phyloP scores from a whole-genome alignment of 1,140 invertebrate genomes.

The Apis cerana region DNA sequence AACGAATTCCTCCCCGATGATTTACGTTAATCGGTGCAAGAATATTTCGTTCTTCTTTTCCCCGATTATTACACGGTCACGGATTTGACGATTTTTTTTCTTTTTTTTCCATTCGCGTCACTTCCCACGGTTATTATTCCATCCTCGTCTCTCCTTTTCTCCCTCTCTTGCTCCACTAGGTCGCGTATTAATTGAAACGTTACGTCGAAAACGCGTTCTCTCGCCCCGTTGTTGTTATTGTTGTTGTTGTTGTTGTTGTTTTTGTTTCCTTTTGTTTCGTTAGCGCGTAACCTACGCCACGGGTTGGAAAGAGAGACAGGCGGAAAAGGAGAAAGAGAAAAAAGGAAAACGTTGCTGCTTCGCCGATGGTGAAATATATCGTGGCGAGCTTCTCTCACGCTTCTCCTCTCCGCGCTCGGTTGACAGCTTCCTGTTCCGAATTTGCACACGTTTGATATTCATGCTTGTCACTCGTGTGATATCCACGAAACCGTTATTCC shows the following conservation, averaged over 20 bases:
- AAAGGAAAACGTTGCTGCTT: slow-evolving; percentile 14
- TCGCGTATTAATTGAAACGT: slow-evolving; percentile 12
- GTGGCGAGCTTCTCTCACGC: not conserved
- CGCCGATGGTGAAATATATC: slow-evolving; percentile 20
- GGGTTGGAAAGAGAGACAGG: no score
- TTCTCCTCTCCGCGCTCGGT: slow-evolving; percentile 1
- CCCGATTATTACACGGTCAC: slow-evolving; percentile 1
- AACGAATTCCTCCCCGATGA: not conserved
- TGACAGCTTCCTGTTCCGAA: slow-evolving; percentile 32
- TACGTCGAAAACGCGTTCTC: not conserved
- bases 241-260: not conserved
- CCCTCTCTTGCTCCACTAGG: no score
- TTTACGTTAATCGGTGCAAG: not conserved
- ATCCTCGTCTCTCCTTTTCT: not conserved
- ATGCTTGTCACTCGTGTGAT: slow-evolving; percentile 21
- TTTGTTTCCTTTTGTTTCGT: not conserved
- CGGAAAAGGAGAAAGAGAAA: not conserved
- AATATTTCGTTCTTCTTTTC: not conserved
- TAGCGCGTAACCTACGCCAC: not conserved
- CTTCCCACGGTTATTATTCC: slow-evolving; percentile 18
- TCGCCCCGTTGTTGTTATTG: no score
- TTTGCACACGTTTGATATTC: slow-evolving; percentile 45
- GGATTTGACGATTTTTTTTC: slow-evolving; percentile 6
- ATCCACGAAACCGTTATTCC: slow-evolving; percentile 1
- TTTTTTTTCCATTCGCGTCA: not conserved